Evolutionary conservation across 2,888 invertebrate species (phyloP).

Genomic region (Cecidostiba fungosa): DNA sequence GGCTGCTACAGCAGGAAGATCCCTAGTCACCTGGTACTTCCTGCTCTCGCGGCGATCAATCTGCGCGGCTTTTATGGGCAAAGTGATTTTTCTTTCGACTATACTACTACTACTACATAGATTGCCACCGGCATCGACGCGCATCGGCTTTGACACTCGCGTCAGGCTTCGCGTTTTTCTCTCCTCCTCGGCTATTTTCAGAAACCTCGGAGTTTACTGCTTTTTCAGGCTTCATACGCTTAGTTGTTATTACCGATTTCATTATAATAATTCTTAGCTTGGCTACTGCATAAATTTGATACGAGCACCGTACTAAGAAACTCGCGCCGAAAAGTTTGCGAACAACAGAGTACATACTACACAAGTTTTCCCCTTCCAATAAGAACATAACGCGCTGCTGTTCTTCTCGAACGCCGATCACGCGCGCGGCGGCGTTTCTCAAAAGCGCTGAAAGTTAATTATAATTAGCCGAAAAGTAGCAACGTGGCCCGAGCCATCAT

Average conservation of each 20-base stretch:
- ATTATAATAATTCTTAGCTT: background rate
- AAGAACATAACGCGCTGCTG: background rate
- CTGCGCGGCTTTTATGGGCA: constrained; percentile 53
- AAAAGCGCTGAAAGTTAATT: constrained; percentile 52
- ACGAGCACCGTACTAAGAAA: background rate
- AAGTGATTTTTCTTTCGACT: constrained; percentile 42
- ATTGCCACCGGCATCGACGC: background rate
- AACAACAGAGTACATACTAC: background rate
- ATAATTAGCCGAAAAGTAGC: constrained; percentile 62
- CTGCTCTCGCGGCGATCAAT: constrained; percentile 44
- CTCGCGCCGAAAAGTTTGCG: background rate
- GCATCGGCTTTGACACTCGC: constrained; percentile 35
- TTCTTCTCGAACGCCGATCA: background rate
- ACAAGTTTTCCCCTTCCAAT: background rate
- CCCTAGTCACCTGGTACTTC: constrained; percentile 30
- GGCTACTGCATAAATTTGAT: background rate
- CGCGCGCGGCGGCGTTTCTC: constrained; percentile 6
- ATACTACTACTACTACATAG: background rate
- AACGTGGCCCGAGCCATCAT: constrained; percentile 9
- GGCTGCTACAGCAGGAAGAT: constrained; percentile 19
- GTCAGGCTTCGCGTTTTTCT: constrained; percentile 1
- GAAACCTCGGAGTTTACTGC: background rate
- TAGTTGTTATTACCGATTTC: background rate
- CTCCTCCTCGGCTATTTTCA: constrained; percentile 26
- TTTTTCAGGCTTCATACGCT: background rate